Conservation (phyloP, 2,797 vertebrate genomes). For the Tachyglossus aculeatus region DNA sequence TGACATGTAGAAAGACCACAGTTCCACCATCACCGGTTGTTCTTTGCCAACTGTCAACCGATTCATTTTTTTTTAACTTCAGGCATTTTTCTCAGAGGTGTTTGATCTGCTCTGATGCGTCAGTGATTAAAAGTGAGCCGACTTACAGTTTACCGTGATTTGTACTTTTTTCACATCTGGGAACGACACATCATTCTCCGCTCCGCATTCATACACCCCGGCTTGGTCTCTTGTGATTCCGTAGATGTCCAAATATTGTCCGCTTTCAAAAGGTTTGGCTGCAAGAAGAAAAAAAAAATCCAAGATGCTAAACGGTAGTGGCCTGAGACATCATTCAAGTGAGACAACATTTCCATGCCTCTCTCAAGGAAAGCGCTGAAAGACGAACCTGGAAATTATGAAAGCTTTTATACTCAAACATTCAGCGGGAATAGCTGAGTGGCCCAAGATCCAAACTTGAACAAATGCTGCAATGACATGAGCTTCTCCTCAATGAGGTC, state of each 20-base stretch:
- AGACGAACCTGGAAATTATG: constrained; percentile 15
- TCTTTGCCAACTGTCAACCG: neutral
- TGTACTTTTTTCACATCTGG: constrained; percentile 93
- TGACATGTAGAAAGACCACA: neutral
- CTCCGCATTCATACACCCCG: constrained; percentile 95
- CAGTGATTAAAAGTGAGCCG: rapidly evolving
- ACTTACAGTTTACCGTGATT: constrained; percentile 99
- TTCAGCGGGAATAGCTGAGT: constrained; percentile 5
- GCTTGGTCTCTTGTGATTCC: constrained; percentile 94
- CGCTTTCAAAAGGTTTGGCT: constrained; percentile 94
- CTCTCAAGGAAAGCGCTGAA: neutral
- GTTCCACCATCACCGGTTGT: neutral
- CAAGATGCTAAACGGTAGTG: neutral
- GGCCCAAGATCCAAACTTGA: neutral
- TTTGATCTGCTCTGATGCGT: neutral
- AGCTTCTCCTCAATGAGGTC: constrained; percentile 21
- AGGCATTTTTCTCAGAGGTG: rapidly evolving
- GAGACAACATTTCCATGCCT: neutral
- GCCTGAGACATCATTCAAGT: neutral
- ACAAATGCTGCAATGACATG: constrained; percentile 28
- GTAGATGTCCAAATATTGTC: constrained; percentile 96
- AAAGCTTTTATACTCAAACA: constrained; percentile 8
- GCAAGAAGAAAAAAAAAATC: constrained; percentile 44
- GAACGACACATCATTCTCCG: constrained; percentile 92
- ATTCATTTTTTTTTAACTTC: neutral